A percentile compares a stretch with the other conserved stretches of the same genome.
Evolutionary conservation across 1,140 invertebrate genomes (phyloP).

Genomic region (Platyscapa corneri): DNA sequence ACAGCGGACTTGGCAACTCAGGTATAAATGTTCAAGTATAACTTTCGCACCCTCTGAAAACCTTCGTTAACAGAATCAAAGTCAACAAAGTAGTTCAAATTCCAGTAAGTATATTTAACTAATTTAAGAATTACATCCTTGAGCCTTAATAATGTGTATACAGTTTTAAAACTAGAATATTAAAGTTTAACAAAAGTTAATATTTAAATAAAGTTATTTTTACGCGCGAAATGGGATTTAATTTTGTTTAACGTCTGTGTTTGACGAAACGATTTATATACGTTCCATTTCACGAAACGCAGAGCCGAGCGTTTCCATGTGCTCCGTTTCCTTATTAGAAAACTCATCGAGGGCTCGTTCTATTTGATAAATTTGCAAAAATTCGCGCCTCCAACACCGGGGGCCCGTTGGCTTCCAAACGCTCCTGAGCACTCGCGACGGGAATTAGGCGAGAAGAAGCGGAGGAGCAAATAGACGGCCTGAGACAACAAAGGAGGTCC

Average conservation of each 20-base stretch:
- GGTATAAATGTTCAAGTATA: neutral
- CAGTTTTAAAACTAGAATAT: neutral
- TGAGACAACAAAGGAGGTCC: neutral
- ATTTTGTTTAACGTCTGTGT: too few relatives aligned
- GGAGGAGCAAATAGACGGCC: neutral
- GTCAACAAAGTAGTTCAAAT: conserved; percentile 3
- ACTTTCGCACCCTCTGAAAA: conserved; percentile 9
- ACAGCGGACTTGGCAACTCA: neutral
- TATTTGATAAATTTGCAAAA: too few relatives aligned
- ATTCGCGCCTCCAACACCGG: too few relatives aligned
- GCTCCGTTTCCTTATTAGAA: too few relatives aligned
- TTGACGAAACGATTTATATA: too few relatives aligned
- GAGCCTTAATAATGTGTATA: neutral
- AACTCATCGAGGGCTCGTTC: too few relatives aligned
- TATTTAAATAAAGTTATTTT: too few relatives aligned
- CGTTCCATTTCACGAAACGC: too few relatives aligned
- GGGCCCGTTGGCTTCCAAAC: too few relatives aligned
- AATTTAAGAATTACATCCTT: neutral
- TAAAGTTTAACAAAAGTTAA: too few relatives aligned
- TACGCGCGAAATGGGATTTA: too few relatives aligned
- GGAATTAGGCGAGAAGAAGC: neutral
- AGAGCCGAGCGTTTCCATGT: too few relatives aligned
- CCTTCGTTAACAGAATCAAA: conserved; percentile 10
- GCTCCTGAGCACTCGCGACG: neutral
- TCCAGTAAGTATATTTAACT: conserved; percentile 3